A percentile compares a stretch with the other conserved stretches of the same genome.
These are phyloP conservation scores for Lacerta bilineata DNA, from an alignment of 2,797 vertebrate species.

Conservation along the genomic window DNA sequence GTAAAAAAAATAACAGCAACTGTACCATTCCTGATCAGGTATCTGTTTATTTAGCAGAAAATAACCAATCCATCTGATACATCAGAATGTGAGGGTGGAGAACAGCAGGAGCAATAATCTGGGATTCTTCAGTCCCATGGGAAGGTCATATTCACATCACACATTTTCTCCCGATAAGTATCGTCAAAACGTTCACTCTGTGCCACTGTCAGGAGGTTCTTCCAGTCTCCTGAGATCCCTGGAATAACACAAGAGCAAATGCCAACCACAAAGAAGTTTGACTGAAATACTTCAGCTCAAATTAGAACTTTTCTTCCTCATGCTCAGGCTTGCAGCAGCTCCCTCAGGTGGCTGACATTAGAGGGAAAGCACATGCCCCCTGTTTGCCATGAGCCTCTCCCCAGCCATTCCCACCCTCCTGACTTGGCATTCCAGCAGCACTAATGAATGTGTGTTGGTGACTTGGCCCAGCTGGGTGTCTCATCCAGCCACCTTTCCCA, in stretches of 20 bases:
- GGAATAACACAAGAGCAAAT: background rate
- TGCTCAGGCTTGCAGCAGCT: background rate
- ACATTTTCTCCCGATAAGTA: background rate
- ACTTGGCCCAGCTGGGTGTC: too few species aligned
- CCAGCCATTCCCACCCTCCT: too few species aligned
- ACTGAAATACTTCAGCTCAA: fast-evolving
- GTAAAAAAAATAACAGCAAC: too few species aligned
- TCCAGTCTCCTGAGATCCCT: background rate
- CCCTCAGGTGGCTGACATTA: background rate
- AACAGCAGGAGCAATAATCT: background rate
- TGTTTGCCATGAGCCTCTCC: too few species aligned
- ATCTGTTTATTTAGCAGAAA: background rate
- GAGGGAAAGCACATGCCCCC: background rate
- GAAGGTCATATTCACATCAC: background rate
- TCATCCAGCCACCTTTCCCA: too few species aligned
- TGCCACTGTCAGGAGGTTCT: conserved; percentile 13
- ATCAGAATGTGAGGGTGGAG: background rate
- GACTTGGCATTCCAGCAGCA: too few species aligned
- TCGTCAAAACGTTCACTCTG: background rate
- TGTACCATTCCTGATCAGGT: too few species aligned
- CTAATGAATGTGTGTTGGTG: too few species aligned
- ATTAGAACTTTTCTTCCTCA: background rate
- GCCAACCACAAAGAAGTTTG: background rate
- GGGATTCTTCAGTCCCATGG: background rate
- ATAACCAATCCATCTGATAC: background rate